phyloP scores from a whole-genome alignment of 2,113 vertebrate genomes.

The Oncorhynchus kisutch region DNA sequence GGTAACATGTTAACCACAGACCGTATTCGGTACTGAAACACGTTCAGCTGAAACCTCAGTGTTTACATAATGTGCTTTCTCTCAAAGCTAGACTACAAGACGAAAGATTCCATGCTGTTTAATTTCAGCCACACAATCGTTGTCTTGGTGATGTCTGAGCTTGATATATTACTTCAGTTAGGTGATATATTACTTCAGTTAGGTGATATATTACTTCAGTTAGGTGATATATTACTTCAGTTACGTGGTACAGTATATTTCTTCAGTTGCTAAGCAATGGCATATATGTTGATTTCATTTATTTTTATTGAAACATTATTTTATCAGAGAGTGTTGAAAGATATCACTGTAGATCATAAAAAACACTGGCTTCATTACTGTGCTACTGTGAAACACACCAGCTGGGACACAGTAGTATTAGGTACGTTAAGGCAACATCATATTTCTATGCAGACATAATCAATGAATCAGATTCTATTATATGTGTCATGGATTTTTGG shows the following conservation, averaged over 20 bases:
- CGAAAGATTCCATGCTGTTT: background rate
- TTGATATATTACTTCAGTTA: background rate
- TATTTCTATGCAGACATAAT: conserved; percentile 12
- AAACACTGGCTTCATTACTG: background rate
- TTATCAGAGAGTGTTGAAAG: background rate
- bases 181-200: background rate
- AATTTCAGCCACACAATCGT: background rate
- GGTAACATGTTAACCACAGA: conserved; percentile 33
- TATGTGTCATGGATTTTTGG: background rate
- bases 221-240: no score
- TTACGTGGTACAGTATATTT: no score
- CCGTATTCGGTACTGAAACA: background rate
- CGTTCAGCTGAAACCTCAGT: background rate
- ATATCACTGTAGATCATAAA: background rate
- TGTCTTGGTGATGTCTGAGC: background rate
- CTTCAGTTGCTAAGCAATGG: background rate
- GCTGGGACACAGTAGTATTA: background rate
- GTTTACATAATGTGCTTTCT: background rate
- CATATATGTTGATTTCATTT: no score
- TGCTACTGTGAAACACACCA: background rate
- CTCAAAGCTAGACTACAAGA: background rate
- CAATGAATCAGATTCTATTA: background rate
- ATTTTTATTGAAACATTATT: no score
- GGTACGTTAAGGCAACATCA: background rate
- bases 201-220: no score